Base-by-base conservation (phyloP, 2,113 vertebrate species). In the Falcunculus frontatus region DNA sequence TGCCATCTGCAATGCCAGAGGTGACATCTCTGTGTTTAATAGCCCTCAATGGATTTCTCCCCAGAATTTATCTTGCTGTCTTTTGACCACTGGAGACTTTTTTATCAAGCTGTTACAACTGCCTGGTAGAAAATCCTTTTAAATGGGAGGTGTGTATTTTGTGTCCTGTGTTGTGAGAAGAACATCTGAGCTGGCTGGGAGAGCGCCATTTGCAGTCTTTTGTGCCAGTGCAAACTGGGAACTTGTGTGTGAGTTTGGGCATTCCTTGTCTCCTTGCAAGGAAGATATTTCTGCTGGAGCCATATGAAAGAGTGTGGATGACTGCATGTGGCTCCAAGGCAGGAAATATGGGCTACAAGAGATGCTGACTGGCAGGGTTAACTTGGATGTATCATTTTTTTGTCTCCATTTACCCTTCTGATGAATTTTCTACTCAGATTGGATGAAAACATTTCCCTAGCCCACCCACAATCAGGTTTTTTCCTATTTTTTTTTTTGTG, bases 1-100 rank as follows among this genome's bases (percentile, higher is more conserved):
- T 92, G 57, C 79, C 35, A 20, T 44, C 82, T 73, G 76, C 84
- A 74, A 0, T 57, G 55, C 68, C 84, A 91, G 84, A 77, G 46
- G 26, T 62, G 46, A n/a, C 37, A 69, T 80, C 70, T 70, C 80
- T 69, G 53, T 92, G 29, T 62, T 88, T 77, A 92, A 90, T 39
- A 79, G 62, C 50, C 37, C 72, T 84, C 6, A 0, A 16, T 76
- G 49, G 86, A 90, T 76, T 93, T 92, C 46, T 90, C 41, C 30
- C 19, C 27, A 53, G 79, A 84, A 49, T 65, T 64, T 60, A 35
- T 92, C 49, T 57, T 79, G 5, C 41, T 80, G 68, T 77, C n/a
- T 84, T 87, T 50, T 81, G 55, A 46, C 23, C 13, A 18, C 2
- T 64, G 53, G 62, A 63, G 42, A n/a, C 11, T 47, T 87, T 62